A percentile compares a stretch with the other conserved stretches of the same genome.
These are phyloP conservation scores for Drosophila eohydei DNA, from an alignment of 2,888 invertebrate genomes.

Conservation along the genomic window DNA sequence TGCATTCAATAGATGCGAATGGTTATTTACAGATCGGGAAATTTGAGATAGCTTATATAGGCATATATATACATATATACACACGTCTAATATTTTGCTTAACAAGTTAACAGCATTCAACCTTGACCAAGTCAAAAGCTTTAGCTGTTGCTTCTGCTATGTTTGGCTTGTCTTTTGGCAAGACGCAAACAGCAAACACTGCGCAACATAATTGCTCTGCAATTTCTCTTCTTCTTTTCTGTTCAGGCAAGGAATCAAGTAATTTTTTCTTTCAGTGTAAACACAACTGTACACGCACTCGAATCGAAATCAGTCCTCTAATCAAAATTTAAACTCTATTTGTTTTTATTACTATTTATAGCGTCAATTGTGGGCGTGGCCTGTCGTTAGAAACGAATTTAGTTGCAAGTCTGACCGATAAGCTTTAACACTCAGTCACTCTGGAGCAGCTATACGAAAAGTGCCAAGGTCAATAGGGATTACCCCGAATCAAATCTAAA, in stretches of 20 bases:
- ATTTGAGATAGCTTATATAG: not conserved
- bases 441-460: not conserved
- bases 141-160: not conserved
- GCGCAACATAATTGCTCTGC: not conserved
- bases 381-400: not conserved
- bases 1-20: slow-evolving; percentile 4
- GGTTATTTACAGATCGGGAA: not conserved
- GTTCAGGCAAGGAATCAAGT: no score
- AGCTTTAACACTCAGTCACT: no score
- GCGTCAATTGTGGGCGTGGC: not conserved
- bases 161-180: not conserved
- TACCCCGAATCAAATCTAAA: not conserved
- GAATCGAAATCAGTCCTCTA: not conserved
- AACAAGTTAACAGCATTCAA: slow-evolving; percentile 6
- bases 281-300: not conserved
- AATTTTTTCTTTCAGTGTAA: not conserved
- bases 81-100: not conserved
- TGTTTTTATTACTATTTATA: not conserved
- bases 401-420: not conserved
- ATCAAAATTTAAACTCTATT: not conserved
- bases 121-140: slow-evolving; percentile 27
- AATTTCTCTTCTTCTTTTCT: not conserved
- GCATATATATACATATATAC: not conserved
- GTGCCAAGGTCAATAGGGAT: not conserved
- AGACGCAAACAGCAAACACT: not conserved